A percentile compares a stretch with the other conserved stretches of the same genome.
These are phyloP conservation scores for Psittacula cyanocephala DNA, from an alignment of 2,113 vertebrate genomes.

Conservation along the genomic window DNA sequence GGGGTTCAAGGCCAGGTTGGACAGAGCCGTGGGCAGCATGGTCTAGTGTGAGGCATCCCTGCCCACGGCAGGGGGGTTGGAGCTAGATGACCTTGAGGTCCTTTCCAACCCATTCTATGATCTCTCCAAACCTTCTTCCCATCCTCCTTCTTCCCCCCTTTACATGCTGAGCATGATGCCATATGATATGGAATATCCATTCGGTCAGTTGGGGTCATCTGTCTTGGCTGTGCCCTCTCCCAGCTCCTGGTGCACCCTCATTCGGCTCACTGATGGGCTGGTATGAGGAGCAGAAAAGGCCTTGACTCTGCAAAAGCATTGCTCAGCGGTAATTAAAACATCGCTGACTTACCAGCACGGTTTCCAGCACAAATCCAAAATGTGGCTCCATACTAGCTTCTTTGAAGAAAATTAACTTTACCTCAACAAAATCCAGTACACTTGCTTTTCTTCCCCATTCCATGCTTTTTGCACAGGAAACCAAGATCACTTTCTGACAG, in stretches of 20 bases:
- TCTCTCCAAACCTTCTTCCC: background rate
- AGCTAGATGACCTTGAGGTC: background rate
- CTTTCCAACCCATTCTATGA: background rate
- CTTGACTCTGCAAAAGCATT: background rate
- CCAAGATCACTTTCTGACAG: background rate
- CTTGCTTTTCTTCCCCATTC: background rate
- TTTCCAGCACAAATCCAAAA: background rate
- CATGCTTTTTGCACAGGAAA: background rate
- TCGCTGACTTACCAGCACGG: background rate
- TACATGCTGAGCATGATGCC: background rate
- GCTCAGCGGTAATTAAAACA: background rate
- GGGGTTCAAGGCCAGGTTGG: background rate
- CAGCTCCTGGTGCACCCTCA: background rate
- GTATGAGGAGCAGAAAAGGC: background rate
- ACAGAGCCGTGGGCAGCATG: background rate
- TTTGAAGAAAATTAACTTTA: background rate
- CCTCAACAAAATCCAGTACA: background rate
- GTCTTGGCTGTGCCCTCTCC: background rate
- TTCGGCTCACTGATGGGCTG: background rate
- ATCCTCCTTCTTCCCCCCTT: background rate
- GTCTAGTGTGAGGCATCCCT: background rate
- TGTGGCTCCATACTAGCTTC: background rate
- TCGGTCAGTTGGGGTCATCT: background rate
- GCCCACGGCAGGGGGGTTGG: background rate
- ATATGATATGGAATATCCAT: background rate